phyloP scores from a whole-genome alignment of 2,797 vertebrate genomes.

The Labroides dimidiatus region DNA sequence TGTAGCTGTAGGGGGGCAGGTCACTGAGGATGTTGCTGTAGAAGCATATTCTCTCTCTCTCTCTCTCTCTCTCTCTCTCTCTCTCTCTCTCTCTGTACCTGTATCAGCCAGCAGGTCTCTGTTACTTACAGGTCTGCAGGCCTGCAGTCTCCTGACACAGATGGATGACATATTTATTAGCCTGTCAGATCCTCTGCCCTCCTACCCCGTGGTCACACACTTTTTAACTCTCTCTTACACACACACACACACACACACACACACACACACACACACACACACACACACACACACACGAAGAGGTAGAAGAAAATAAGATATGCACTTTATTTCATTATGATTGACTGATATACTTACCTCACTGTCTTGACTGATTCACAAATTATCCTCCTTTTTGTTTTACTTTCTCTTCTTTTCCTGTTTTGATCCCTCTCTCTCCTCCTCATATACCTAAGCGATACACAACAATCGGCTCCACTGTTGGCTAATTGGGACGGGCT shows the following conservation, averaged over 20 bases:
- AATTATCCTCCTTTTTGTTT: constrained; percentile 58
- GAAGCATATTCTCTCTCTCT: constrained; percentile 58
- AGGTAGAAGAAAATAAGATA: neutral
- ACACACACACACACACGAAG: constrained; percentile 2
- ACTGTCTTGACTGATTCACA: neutral
- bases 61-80: constrained; percentile 67
- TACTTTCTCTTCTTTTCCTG: constrained; percentile 78
- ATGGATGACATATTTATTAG: constrained; percentile 98
- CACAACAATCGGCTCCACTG: constrained; percentile 93
- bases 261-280: constrained; percentile 6
- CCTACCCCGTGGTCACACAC: constrained; percentile 34
- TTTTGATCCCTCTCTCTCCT: constrained; percentile 67
- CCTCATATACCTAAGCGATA: constrained; percentile 88
- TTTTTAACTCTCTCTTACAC: constrained; percentile 4
- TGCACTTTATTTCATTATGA: neutral
- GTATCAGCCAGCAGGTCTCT: constrained; percentile 58
- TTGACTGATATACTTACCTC: neutral
- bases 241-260: neutral
- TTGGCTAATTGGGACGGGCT: constrained; percentile 91
- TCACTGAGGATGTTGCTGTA: constrained; percentile 77
- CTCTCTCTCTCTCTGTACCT: constrained; percentile 58
- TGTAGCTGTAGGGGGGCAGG: constrained; percentile 68
- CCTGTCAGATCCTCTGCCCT: constrained; percentile 87
- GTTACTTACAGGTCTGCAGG: constrained; percentile 88
- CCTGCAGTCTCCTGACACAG: constrained; percentile 89